These are phyloP conservation scores for Drosophila subpulchrella DNA, from an alignment of 1,140 invertebrate genomes.

Conservation along the genomic window DNA sequence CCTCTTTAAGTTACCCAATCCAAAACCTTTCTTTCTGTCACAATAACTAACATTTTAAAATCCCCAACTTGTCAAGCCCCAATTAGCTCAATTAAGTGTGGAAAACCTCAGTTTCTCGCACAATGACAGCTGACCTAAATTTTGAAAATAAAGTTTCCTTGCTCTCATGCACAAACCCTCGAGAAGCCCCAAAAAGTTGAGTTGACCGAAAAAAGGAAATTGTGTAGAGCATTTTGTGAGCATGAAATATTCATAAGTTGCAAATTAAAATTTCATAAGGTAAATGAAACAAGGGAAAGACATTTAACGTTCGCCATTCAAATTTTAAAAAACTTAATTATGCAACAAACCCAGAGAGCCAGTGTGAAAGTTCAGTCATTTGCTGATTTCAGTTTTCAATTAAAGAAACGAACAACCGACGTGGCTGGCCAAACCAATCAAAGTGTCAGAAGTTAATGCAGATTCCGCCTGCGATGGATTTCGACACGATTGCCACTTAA, in stretches of 20 bases:
- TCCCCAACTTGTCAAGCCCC: slow-evolving; percentile 25
- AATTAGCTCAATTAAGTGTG: slow-evolving; percentile 54
- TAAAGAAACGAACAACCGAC: slow-evolving; percentile 37
- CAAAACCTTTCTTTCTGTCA: slow-evolving; percentile 12
- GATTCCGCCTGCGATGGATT: slow-evolving; percentile 39
- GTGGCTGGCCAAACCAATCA: slow-evolving; percentile 48
- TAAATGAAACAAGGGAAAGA: slow-evolving; percentile 69
- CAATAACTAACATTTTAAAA: slow-evolving; percentile 14
- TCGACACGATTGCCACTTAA: slow-evolving; percentile 64
- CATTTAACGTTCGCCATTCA: slow-evolving; percentile 71
- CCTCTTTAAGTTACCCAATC: too few species aligned
- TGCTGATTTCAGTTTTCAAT: slow-evolving; percentile 44
- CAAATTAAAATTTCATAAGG: slow-evolving; percentile 70
- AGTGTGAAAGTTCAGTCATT: slow-evolving; percentile 25
- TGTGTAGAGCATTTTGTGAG: slow-evolving; percentile 45
- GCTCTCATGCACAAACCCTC: slow-evolving; percentile 5
- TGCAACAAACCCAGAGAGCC: slow-evolving; percentile 25
- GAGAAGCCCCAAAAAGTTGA: slow-evolving; percentile 1
- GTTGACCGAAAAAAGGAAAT: slow-evolving; percentile 48
- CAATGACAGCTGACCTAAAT: slow-evolving; percentile 43
- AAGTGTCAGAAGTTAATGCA: slow-evolving; percentile 77
- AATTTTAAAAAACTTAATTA: slow-evolving; percentile 70
- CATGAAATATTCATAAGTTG: slow-evolving; percentile 60
- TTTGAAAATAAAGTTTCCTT: slow-evolving; percentile 28
- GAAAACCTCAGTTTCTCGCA: slow-evolving; percentile 28